A percentile compares a stretch with the other conserved stretches of the same genome.
phyloP scores from a whole-genome alignment of 2,113 vertebrate genomes.

The Pangasianodon hypophthalmus region DNA sequence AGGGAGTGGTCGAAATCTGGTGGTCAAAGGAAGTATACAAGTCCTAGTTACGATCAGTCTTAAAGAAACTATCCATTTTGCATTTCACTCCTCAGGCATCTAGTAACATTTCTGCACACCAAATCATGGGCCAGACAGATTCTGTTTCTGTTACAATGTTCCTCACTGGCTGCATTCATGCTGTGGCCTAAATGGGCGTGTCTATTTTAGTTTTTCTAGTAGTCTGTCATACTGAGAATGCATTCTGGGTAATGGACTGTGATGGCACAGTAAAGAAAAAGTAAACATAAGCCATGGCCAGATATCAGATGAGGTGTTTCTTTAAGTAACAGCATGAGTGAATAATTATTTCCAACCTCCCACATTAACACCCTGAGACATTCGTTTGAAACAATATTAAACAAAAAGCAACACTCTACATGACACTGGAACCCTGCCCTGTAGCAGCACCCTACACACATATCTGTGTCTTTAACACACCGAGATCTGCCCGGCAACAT shows the following conservation, averaged over 20 bases:
- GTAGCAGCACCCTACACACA: background rate
- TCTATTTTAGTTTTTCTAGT: background rate
- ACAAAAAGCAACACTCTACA: background rate
- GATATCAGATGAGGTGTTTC: background rate
- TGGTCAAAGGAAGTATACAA: background rate
- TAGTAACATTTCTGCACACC: background rate
- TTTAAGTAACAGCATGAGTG: background rate
- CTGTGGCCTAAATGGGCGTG: background rate
- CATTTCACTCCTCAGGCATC: background rate
- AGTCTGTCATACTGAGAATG: background rate
- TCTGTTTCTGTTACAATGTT: background rate
- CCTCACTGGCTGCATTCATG: background rate
- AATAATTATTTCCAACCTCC: background rate
- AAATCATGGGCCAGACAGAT: background rate
- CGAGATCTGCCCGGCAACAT: conserved; percentile 16
- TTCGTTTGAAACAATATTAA: background rate
- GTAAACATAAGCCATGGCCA: background rate
- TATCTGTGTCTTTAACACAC: background rate
- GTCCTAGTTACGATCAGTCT: background rate
- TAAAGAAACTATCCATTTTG: background rate
- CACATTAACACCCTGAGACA: too few relatives aligned
- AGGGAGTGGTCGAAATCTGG: background rate
- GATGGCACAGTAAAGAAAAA: background rate
- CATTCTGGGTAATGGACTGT: background rate
- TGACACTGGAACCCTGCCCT: background rate